Conservation (phyloP, 2,113 vertebrate species). For the Ptilonorhynchus violaceus region DNA sequence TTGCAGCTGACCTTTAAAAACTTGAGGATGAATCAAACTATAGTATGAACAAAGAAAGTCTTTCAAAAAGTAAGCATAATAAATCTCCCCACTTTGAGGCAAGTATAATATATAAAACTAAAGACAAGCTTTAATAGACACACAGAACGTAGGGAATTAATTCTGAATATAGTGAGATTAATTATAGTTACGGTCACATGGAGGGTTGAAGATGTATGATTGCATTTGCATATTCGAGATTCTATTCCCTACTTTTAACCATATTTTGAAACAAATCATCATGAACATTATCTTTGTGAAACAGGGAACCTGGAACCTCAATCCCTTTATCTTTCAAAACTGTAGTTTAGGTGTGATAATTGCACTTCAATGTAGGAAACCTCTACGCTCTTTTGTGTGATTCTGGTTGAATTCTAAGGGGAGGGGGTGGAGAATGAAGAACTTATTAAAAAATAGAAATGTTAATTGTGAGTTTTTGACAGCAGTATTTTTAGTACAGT, state of each 20-base stretch:
- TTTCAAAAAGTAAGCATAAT: constrained; percentile 17
- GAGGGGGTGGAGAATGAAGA: accelerated
- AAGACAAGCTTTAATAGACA: constrained; percentile 31
- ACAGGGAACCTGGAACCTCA: not conserved
- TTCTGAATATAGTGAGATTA: constrained; percentile 27
- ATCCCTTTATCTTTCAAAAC: not conserved
- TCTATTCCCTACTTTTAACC: not conserved
- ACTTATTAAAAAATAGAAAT: not conserved
- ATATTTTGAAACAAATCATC: not conserved
- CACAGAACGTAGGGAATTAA: not conserved
- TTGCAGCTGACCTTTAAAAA: constrained; percentile 57
- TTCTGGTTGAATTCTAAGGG: not conserved
- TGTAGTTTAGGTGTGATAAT: not conserved
- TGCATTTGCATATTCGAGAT: not conserved
- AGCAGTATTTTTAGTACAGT: not conserved
- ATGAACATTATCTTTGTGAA: not conserved
- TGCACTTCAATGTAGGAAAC: accelerated
- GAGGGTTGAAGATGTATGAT: not conserved
- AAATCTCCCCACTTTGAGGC: constrained; percentile 6
- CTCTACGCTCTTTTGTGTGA: not conserved
- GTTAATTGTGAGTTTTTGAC: not conserved
- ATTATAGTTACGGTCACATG: not conserved
- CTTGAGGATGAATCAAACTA: constrained; percentile 55
- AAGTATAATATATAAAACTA: constrained; percentile 24
- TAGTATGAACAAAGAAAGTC: constrained; percentile 15